phyloP scores from a whole-genome alignment of 2,113 vertebrate species.

The Actenoides lindsayi region DNA sequence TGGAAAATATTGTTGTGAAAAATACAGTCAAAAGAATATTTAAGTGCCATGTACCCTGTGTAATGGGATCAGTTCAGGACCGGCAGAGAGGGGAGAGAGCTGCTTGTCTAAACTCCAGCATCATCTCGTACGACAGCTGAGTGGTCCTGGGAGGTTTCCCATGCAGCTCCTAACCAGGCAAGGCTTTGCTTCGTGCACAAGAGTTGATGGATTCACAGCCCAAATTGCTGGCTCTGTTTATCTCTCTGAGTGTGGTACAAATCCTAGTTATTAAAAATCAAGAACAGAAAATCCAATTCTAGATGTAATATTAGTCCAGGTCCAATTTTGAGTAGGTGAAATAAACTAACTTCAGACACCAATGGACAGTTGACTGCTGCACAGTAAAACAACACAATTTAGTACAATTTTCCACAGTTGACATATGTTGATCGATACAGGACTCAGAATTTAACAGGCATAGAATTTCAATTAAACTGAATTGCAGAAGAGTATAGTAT shows the following conservation, averaged over 20 bases:
- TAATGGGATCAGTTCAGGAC: not conserved
- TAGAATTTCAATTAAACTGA: slow-evolving; percentile 77
- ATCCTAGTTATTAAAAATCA: slow-evolving; percentile 61
- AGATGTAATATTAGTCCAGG: slow-evolving; percentile 38
- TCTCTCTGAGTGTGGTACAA: slow-evolving; percentile 29
- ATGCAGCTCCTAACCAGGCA: not conserved
- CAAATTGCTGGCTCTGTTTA: slow-evolving; percentile 4
- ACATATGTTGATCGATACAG: slow-evolving; percentile 76
- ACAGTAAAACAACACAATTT: slow-evolving; percentile 71
- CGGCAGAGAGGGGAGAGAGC: not conserved
- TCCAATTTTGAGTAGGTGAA: slow-evolving; percentile 56
- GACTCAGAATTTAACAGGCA: slow-evolving; percentile 74
- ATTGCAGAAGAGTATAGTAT: slow-evolving; percentile 66
- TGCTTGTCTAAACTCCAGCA: not conserved
- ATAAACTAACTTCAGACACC: slow-evolving; percentile 68
- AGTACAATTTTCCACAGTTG: slow-evolving; percentile 75
- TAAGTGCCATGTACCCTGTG: not conserved
- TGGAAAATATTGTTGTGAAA: not conserved
- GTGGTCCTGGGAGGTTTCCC: not conserved
- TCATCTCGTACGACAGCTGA: not conserved
- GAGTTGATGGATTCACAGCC: not conserved
- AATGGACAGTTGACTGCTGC: slow-evolving; percentile 65
- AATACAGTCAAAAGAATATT: not conserved
- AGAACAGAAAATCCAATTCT: slow-evolving; percentile 68
- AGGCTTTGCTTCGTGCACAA: not conserved